A percentile compares a stretch with the other conserved stretches of the same genome.
Conservation (phyloP, 1,140 invertebrate genomes). For the Himalopsyche phryganea region DNA sequence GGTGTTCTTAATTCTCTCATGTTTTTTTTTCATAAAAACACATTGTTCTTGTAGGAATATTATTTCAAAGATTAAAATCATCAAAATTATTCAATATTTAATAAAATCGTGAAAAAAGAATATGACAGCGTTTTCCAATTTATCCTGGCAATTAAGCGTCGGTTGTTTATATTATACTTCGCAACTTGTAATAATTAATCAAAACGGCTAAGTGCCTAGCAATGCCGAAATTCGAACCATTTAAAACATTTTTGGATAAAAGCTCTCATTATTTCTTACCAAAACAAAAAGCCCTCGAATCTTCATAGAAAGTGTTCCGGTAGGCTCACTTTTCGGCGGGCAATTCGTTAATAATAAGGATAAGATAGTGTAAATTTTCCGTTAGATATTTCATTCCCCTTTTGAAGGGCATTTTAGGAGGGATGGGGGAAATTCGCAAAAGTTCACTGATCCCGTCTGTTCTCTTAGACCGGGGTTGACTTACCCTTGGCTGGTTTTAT, state of each 20-base stretch:
- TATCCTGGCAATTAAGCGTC: no score
- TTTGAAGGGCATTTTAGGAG: neutral
- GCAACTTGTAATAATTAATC: constrained; percentile 4
- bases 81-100: no score
- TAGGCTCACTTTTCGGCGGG: constrained; percentile 3
- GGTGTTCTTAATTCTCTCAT: no score
- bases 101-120: neutral
- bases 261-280: constrained; percentile 1
- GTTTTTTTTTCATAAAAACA: no score
- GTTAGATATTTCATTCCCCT: neutral
- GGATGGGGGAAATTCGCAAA: neutral
- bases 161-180: no score
- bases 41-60: no score
- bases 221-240: constrained; percentile 2
- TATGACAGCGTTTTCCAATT: no score
- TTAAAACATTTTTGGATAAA: constrained; percentile 3
- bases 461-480: neutral
- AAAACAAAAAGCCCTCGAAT: no score
- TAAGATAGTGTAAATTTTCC: constrained; percentile 15
- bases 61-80: no score
- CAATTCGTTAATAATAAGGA: constrained; percentile 2
- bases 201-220: constrained; percentile 6
- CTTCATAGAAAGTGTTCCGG: constrained; percentile 8
- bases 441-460: constrained; percentile 20
- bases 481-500: neutral